phyloP scores from a whole-genome alignment of 2,113 vertebrate species.

The Tragelaphus scriptus region DNA sequence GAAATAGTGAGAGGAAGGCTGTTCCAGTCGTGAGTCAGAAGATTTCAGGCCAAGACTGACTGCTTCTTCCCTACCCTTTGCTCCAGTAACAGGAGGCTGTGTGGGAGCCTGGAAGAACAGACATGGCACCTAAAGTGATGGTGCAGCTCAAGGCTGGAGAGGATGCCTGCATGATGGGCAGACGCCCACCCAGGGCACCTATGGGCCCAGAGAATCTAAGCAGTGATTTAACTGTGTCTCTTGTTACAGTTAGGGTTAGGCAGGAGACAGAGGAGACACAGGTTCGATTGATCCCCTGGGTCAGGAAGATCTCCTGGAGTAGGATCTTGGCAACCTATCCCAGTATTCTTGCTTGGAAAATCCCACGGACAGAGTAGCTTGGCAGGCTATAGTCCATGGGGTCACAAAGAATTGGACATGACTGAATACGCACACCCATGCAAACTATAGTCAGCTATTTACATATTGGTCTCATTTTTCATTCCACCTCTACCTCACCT shows the following conservation, averaged over 20 bases:
- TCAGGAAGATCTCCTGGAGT: not conserved
- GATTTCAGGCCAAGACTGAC: not conserved
- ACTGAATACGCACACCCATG: not conserved
- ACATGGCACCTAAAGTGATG: not conserved
- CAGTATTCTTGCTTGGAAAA: not conserved
- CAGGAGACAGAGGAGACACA: not conserved
- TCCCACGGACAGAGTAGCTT: not conserved
- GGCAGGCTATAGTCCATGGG: not conserved
- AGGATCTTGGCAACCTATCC: not conserved
- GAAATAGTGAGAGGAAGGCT: not conserved
- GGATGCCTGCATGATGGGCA: not conserved
- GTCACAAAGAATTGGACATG: not conserved
- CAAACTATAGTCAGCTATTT: not conserved
- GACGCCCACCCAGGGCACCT: not conserved
- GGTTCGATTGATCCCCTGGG: not conserved
- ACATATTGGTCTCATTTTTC: not conserved
- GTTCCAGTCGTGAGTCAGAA: not conserved
- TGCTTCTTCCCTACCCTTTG: not conserved
- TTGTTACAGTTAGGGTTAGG: not conserved
- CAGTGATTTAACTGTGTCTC: not conserved
- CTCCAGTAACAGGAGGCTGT: not conserved
- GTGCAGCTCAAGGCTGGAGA: not conserved
- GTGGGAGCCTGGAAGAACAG: not conserved
- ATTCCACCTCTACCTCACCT: not conserved
- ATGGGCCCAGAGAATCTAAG: not conserved